Base-by-base conservation (phyloP, 2,113 vertebrate genomes). In the Archocentrus centrarchus region DNA sequence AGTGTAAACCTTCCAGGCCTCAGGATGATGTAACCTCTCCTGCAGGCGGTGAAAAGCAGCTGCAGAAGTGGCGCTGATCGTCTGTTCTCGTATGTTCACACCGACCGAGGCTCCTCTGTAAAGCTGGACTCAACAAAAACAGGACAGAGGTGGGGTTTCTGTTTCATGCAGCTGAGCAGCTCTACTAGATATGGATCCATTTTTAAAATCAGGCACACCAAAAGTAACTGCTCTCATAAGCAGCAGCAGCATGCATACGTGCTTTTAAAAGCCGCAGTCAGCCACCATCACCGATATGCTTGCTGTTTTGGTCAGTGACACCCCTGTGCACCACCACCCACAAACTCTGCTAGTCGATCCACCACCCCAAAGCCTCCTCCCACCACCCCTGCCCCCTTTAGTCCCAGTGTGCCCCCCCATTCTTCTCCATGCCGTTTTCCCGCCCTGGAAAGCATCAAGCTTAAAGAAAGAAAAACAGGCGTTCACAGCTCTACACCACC, bases 391-490 rank as follows among this genome's bases (percentile, higher is more conserved):
- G n/a, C 14, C 57, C 22, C 63, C 82, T 64, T 59, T 82, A 35
- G 66, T 77, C 80, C 85, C 75, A 17, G 22, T 18, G 39, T 57
- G 44, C 1, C 4, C 88, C 60, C 59, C 89, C 80, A 81, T 80
- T 70, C 55, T 70, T 77, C 55, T 61, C 79, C 61, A 60, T 80
- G 35, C 82, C 62, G 86, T 90, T 94, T 95, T 96, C 95, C 94
- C 94, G 93, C 95, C 85, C 83, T 86, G 89, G 73, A 63, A 76
- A 82, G 79, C 85, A 88, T 86, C 84, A 80, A 39, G 80, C 75
- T 86, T 63, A 79, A 73, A 89, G 59, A 89, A 90, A 41, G 20
- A 80, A 78, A 15, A 86, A 79, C 59, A 83, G 27, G n/a, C 64
- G 50, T 79, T 80, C 91, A 68, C 68, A 17, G 10, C 20, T 55